phyloP scores from a whole-genome alignment of 1,140 invertebrate genomes.

The Saccostrea cuccullata region DNA sequence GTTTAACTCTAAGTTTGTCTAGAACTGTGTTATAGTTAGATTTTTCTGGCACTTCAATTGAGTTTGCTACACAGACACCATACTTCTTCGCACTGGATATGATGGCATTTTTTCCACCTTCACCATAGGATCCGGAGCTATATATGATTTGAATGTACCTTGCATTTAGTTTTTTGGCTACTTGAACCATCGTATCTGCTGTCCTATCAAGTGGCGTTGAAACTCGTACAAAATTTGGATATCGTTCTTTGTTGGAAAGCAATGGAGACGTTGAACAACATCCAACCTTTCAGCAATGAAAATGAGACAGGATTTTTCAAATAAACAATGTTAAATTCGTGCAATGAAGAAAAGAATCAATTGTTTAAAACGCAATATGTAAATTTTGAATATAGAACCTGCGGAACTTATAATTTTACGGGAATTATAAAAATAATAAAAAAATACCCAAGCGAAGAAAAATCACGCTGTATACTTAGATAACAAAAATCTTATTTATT shows the following conservation, averaged over 20 bases:
- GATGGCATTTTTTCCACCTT: conserved; percentile 25
- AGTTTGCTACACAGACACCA: conserved; percentile 40
- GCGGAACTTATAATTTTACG: too few species aligned
- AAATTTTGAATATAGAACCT: too few species aligned
- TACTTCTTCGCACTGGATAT: background rate
- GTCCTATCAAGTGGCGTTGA: conserved; percentile 43
- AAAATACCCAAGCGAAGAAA: too few species aligned
- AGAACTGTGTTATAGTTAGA: conserved; percentile 12
- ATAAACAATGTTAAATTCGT: too few species aligned
- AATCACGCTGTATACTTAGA: too few species aligned
- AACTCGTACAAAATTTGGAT: conserved; percentile 43
- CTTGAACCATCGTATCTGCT: conserved; percentile 39
- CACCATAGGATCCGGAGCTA: conserved; percentile 38
- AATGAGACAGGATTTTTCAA: too few species aligned
- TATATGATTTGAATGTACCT: conserved; percentile 44
- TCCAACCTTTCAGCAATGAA: conserved; percentile 29
- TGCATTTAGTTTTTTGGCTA: background rate
- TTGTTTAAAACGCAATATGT: too few species aligned
- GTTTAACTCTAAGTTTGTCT: background rate
- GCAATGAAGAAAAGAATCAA: too few species aligned
- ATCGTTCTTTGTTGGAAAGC: conserved; percentile 19
- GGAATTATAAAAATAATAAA: too few species aligned
- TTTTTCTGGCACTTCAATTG: conserved; percentile 35
- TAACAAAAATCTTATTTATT: too few species aligned
- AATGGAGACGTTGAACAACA: conserved; percentile 9